Conservation (phyloP, 1,140 invertebrate species). For the Aphaenogaster rudis region DNA sequence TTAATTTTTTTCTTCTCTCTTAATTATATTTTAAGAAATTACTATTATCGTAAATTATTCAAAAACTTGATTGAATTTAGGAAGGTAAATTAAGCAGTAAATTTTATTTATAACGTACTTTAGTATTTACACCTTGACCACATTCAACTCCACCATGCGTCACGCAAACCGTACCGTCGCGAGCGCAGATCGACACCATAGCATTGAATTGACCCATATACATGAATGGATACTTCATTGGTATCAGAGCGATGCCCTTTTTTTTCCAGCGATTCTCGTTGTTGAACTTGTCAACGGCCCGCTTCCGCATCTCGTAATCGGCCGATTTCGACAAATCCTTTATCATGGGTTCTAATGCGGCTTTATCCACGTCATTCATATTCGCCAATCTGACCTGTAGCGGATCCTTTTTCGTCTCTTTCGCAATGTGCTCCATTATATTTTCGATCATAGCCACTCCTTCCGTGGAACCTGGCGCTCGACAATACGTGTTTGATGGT, state of each 20-base stretch:
- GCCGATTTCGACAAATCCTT: slow-evolving; percentile 88
- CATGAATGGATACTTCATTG: slow-evolving; percentile 90
- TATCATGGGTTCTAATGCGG: slow-evolving; percentile 85
- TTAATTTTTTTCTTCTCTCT: neutral
- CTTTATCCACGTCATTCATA: slow-evolving; percentile 84
- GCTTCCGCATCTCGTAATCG: slow-evolving; percentile 88
- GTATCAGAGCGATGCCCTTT: slow-evolving; percentile 90
- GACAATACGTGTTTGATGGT: slow-evolving; percentile 88
- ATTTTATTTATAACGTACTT: slow-evolving; percentile 83
- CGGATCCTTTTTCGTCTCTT: slow-evolving; percentile 90
- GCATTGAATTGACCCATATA: slow-evolving; percentile 88
- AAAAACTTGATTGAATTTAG: neutral
- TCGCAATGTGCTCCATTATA: slow-evolving; percentile 94
- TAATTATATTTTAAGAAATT: neutral
- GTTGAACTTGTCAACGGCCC: slow-evolving; percentile 89
- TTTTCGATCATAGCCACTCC: slow-evolving; percentile 90
- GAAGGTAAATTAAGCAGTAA: neutral
- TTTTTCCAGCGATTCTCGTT: slow-evolving; percentile 93
- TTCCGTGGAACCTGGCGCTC: slow-evolving; percentile 90
- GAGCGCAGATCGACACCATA: slow-evolving; percentile 91
- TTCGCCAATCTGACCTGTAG: slow-evolving; percentile 90
- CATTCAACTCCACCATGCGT: slow-evolving; percentile 94
- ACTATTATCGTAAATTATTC: neutral
- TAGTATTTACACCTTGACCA: slow-evolving; percentile 94
- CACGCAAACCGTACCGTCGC: slow-evolving; percentile 92